These are phyloP conservation scores for Ivindomyrus marchei DNA, from an alignment of 2,113 vertebrate genomes.

Conservation along the genomic window DNA sequence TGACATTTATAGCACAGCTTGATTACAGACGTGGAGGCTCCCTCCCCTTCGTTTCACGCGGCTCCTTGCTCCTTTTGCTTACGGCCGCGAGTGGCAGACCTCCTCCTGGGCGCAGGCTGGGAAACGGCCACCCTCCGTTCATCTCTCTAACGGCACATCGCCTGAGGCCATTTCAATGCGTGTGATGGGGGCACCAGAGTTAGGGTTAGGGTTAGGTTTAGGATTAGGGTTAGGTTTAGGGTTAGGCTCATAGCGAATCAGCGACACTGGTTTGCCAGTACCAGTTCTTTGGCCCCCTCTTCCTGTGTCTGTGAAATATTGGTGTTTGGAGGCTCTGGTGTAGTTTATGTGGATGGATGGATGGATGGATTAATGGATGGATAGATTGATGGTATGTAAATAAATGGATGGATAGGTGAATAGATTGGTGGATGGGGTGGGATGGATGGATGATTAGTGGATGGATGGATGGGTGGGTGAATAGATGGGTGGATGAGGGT, in stretches of 20 bases:
- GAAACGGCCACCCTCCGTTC: not conserved
- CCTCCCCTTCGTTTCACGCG: not conserved
- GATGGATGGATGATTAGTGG: not conserved
- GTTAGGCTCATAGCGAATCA: not conserved
- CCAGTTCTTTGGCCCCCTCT: not conserved
- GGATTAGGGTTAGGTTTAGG: too few species aligned
- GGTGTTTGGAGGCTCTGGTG: not conserved
- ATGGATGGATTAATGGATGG: not conserved
- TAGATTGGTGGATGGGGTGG: not conserved
- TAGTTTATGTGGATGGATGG: not conserved
- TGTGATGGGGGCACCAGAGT: not conserved
- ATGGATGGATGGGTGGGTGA: not conserved
- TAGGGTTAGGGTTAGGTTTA: too few species aligned
- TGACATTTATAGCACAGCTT: slow-evolving; percentile 12
- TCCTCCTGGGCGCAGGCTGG: not conserved
- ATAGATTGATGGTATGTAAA: not conserved
- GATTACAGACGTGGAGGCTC: not conserved
- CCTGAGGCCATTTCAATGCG: not conserved
- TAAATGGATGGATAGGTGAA: not conserved
- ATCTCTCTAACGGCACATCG: not conserved
- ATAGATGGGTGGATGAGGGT: too few species aligned
- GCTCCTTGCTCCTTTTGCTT: not conserved
- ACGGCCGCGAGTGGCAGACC: not conserved
- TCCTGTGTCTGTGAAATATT: not conserved
- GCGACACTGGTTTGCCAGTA: not conserved